Evolutionary conservation across 2,113 vertebrate species (phyloP).

Genomic region (Oryctolagus cuniculus): mOryCun1.1 NC_091445.1:62239001-62239500

Average conservation of each 20-base stretch:
- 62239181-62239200: not conserved
- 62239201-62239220: not conserved
- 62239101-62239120: not conserved
- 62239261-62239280: not conserved
- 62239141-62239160: not conserved
- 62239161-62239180: fast-evolving
- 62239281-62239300: not conserved
- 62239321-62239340: not conserved
- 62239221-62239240: not conserved
- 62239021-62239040: not conserved
- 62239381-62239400: not conserved
- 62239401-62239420: not conserved
- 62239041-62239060: not conserved
- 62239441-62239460: not conserved
- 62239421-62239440: not conserved
- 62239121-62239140: not conserved
- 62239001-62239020: conserved; percentile 9
- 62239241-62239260: not conserved
- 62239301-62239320: not conserved
- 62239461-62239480: not conserved
- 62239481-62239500: not conserved
- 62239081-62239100: not conserved
- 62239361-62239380: not conserved
- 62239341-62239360: not conserved
- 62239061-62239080: not conserved